Conservation (phyloP, 92 coral and sea anemone genomes). For the Muricea muricata region DNA sequence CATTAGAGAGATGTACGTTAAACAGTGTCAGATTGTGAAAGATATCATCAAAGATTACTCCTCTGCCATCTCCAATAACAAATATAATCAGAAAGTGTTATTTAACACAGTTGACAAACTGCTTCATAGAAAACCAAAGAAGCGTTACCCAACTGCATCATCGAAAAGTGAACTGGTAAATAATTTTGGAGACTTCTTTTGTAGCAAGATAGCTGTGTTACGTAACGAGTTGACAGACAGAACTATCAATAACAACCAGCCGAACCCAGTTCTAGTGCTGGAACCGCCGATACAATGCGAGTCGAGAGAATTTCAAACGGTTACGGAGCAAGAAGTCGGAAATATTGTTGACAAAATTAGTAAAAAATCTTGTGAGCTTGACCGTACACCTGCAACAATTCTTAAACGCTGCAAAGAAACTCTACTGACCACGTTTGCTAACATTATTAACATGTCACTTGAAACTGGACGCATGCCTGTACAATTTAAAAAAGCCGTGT, state of each 20-base stretch:
- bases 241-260: slow-evolving; percentile 23
- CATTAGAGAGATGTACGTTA: slow-evolving; percentile 26
- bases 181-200: slow-evolving; percentile 63
- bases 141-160: slow-evolving; percentile 48
- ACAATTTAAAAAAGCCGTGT: slow-evolving; percentile 49
- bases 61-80: slow-evolving; percentile 16
- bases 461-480: slow-evolving; percentile 53
- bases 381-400: slow-evolving; percentile 36
- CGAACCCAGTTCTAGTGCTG: slow-evolving; percentile 16
- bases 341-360: slow-evolving; percentile 13
- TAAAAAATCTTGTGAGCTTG: slow-evolving; percentile 42
- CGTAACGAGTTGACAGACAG: slow-evolving; percentile 39
- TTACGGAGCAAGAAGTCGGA: slow-evolving; percentile 6
- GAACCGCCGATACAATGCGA: background rate
- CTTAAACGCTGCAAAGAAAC: slow-evolving; percentile 14
- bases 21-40: slow-evolving; percentile 41
- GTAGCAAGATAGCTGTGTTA: slow-evolving; percentile 43
- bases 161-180: slow-evolving; percentile 54
- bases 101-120: slow-evolving; percentile 30
- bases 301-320: background rate
- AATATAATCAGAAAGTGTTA: slow-evolving; percentile 4
- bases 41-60: slow-evolving; percentile 17
- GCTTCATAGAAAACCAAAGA: slow-evolving; percentile 37
- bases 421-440: slow-evolving; percentile 20
- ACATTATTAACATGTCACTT: slow-evolving; percentile 49